phyloP scores from a whole-genome alignment of 92 coral and sea anemone species.

The Heteractis magnifica region DNA sequence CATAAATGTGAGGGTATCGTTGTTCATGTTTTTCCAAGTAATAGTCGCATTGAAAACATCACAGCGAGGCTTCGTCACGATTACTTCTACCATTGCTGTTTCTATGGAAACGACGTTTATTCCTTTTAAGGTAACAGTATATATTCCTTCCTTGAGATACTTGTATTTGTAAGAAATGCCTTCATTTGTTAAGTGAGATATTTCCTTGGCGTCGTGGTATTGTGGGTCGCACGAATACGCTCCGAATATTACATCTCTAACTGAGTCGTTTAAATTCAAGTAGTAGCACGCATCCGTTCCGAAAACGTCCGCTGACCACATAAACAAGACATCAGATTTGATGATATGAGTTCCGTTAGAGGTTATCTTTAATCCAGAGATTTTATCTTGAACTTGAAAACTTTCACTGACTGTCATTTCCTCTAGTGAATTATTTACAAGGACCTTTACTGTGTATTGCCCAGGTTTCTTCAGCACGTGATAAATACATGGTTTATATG shows the following conservation, averaged over 20 bases:
- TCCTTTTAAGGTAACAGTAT: slow-evolving; percentile 40
- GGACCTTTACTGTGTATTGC: slow-evolving; percentile 28
- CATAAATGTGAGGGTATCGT: slow-evolving; percentile 6
- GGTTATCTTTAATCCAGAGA: slow-evolving; percentile 30
- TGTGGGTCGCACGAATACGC: slow-evolving; percentile 21
- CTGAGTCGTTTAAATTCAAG: slow-evolving; percentile 43
- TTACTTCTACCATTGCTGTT: slow-evolving; percentile 16
- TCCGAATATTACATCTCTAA: slow-evolving; percentile 32
- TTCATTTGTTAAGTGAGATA: not conserved
- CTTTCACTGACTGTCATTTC: slow-evolving; percentile 13
- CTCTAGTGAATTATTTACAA: slow-evolving; percentile 55
- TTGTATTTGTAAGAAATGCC: slow-evolving; percentile 24
- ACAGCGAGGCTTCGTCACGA: slow-evolving; percentile 56
- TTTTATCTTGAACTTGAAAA: slow-evolving; percentile 45
- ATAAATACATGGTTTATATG: slow-evolving; percentile 11
- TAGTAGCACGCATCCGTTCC: slow-evolving; percentile 55
- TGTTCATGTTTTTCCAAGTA: slow-evolving; percentile 20
- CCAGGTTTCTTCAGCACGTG: slow-evolving; percentile 28
- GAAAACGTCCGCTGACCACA: slow-evolving; percentile 31
- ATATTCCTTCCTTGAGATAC: slow-evolving; percentile 52
- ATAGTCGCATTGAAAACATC: slow-evolving; percentile 43
- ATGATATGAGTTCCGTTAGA: slow-evolving; percentile 41
- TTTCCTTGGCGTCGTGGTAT: not conserved
- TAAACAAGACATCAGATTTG: not conserved
- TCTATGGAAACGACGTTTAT: slow-evolving; percentile 59